Evolutionary conservation across 37 sponge, comb jelly and placozoan genomes (phyloP), one percentile per base, ranked within the genome.

Genomic region (Oscarella lobularis): DNA sequence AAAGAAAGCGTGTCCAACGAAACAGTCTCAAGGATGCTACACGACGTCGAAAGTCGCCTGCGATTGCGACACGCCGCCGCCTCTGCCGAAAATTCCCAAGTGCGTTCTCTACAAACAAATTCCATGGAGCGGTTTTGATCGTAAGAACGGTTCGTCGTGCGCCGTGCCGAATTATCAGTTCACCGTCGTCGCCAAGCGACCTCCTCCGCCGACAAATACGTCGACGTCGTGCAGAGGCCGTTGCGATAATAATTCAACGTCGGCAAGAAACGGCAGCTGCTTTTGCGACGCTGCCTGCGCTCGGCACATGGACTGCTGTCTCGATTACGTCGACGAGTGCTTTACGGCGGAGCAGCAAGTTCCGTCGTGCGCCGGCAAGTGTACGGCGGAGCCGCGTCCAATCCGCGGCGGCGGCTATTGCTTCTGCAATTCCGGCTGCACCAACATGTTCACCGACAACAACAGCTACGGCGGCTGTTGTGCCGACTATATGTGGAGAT

Each of bases 391-490:
- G 9, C 9, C 9, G 20, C 32, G 33, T n/a, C 72, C 77, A 41
- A 27, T 48, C 9, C 60, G 60, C 60, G 83, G 83, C 3, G 83
- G 83, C 1, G 83, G 83, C 0, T 82, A 82, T 33, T 82, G 83
- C 38, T 82, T 74, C 76, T 82, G 83, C 72, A 38, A 33, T 40
- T 41, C 5, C 0, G 73, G 73, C 55, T 82, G 83, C 36, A 37
- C 55, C 68, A 35, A 41, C 27, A 68, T 76, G 76, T 76, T 65
- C 35, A 76, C 82, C 2, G 81, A 81, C 36, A 81, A 81, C 33
- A 81, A 81, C 32, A 81, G 81, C 75, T 72, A 75, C 76, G 83
- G 78, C 0, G 77, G 77, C 73, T 82, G 83, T 33, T 82, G 83
- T 37, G 35, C 83, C 65, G 83, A 82, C 38, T 82, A 82, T 36